Percentiles rank a stretch among this genome's conserved stretches.
These are phyloP conservation scores for Lasiurus borealis DNA, from an alignment of 2,113 vertebrate genomes.

Conservation along the genomic window DNA sequence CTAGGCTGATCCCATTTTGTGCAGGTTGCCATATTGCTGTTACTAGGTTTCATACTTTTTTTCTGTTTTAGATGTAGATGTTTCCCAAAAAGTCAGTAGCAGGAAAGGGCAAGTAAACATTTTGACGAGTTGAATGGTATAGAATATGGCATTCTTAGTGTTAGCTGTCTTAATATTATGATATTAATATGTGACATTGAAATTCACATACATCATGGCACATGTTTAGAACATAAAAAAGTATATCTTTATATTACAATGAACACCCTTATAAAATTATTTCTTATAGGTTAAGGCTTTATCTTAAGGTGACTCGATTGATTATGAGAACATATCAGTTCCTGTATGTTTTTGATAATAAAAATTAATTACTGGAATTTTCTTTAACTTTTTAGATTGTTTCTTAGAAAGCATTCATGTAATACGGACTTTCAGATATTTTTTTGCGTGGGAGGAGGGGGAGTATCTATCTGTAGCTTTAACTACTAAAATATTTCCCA, in stretches of 20 bases:
- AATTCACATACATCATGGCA: neutral
- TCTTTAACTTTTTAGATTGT: neutral
- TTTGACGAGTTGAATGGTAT: neutral
- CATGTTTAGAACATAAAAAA: conserved; percentile 13
- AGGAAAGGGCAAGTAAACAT: neutral
- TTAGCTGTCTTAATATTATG: neutral
- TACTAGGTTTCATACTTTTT: neutral
- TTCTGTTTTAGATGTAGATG: conserved; percentile 1
- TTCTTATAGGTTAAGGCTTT: neutral
- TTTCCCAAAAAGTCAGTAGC: neutral
- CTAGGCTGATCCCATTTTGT: neutral
- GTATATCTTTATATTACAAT: neutral
- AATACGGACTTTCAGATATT: conserved; percentile 23
- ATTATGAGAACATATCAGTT: conserved; percentile 35
- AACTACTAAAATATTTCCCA: conserved; percentile 34
- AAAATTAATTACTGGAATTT: neutral
- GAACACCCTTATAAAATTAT: neutral
- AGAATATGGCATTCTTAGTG: neutral
- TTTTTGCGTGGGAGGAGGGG: accelerated
- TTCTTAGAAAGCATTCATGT: conserved; percentile 37
- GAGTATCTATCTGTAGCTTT: neutral
- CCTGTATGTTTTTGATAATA: neutral
- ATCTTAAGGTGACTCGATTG: neutral
- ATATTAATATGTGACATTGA: conserved; percentile 18
- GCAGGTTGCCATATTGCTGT: neutral